Percentiles rank a stretch among this genome's conserved stretches.
phyloP scores from a whole-genome alignment of 2,888 invertebrate species.

The Chymomyza amoena region DNA sequence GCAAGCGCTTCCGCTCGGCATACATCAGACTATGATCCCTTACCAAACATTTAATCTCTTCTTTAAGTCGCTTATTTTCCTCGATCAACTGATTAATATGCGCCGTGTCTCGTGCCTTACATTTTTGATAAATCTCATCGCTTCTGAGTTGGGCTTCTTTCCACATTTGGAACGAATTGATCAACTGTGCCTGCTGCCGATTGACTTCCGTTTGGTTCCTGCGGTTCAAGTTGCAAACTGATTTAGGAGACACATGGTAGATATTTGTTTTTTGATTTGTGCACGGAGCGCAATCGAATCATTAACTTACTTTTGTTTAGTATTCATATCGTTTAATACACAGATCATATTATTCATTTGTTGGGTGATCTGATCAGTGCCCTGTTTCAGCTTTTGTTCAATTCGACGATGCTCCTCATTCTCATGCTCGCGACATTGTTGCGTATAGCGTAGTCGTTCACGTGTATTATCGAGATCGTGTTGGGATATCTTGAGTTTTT shows the following conservation, averaged over 20 bases:
- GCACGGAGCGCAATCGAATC: slow-evolving; percentile 20
- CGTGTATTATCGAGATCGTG: slow-evolving; percentile 33
- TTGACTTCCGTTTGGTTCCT: slow-evolving; percentile 63
- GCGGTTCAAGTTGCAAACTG: slow-evolving; percentile 14
- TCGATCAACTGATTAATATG: slow-evolving; percentile 47
- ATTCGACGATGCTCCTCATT: slow-evolving; percentile 39
- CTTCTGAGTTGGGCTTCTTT: slow-evolving; percentile 67
- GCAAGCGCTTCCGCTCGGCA: slow-evolving; percentile 51
- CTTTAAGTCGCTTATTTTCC: slow-evolving; percentile 41
- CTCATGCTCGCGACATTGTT: slow-evolving; percentile 41
- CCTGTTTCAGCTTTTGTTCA: slow-evolving; percentile 41
- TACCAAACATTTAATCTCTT: slow-evolving; percentile 48
- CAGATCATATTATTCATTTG: slow-evolving; percentile 53
- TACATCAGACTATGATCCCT: slow-evolving; percentile 57
- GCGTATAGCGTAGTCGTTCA: slow-evolving; percentile 28
- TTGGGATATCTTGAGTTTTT: slow-evolving; percentile 45
- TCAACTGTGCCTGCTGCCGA: slow-evolving; percentile 54
- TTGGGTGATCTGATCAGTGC: slow-evolving; percentile 45
- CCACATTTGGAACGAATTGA: slow-evolving; percentile 72
- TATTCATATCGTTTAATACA: slow-evolving; percentile 62
- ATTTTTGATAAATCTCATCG: slow-evolving; percentile 61
- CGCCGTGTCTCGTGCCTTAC: slow-evolving; percentile 54
- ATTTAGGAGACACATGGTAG: slow-evolving; percentile 11
- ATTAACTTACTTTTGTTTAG: slow-evolving; percentile 66
- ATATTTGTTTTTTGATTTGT: slow-evolving; percentile 13